Percentiles rank a stretch among this genome's conserved stretches.
Conservation (phyloP, 1,140 invertebrate genomes). For the Dreissena rostriformis region DNA sequence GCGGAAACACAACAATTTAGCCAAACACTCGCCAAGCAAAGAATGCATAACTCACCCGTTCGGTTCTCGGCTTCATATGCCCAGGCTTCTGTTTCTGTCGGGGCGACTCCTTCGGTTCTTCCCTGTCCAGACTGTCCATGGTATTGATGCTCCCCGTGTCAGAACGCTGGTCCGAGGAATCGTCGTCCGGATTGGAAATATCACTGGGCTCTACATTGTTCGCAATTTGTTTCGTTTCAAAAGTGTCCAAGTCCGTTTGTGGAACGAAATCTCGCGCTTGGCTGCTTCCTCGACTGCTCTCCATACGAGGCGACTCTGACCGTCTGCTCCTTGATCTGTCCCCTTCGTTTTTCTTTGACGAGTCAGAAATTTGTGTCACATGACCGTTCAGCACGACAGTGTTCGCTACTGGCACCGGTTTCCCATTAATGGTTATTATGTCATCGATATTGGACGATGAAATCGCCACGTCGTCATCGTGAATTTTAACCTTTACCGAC, state of each 20-base stretch:
- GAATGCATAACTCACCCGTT: constrained; percentile 59
- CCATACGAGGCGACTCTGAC: constrained; percentile 20
- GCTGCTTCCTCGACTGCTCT: constrained; percentile 29
- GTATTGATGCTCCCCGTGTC: constrained; percentile 75
- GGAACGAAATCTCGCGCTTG: constrained; percentile 59
- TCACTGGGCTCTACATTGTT: constrained; percentile 55
- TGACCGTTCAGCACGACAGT: constrained; percentile 73
- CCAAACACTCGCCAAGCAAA: not conserved
- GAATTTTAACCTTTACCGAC: constrained; percentile 69
- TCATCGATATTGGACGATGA: constrained; percentile 57
- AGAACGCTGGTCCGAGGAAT: constrained; percentile 68
- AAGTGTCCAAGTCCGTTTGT: constrained; percentile 76
- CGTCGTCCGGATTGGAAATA: constrained; percentile 70
- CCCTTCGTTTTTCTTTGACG: constrained; percentile 13
- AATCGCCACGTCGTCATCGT: constrained; percentile 57
- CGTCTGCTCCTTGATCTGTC: not conserved
- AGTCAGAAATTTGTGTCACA: constrained; percentile 57
- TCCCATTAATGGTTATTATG: constrained; percentile 71
- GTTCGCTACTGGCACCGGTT: constrained; percentile 65
- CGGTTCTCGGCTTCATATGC: constrained; percentile 69
- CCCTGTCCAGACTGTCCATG: constrained; percentile 68
- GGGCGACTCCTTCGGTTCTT: constrained; percentile 47
- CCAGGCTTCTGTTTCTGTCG: constrained; percentile 10
- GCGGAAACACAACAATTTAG: no score
- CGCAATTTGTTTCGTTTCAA: constrained; percentile 68